Percentiles rank a stretch among this genome's conserved stretches.
These are phyloP conservation scores for Zaprionus africanus DNA, from an alignment of 1,140 invertebrate species.

Conservation along the genomic window DNA sequence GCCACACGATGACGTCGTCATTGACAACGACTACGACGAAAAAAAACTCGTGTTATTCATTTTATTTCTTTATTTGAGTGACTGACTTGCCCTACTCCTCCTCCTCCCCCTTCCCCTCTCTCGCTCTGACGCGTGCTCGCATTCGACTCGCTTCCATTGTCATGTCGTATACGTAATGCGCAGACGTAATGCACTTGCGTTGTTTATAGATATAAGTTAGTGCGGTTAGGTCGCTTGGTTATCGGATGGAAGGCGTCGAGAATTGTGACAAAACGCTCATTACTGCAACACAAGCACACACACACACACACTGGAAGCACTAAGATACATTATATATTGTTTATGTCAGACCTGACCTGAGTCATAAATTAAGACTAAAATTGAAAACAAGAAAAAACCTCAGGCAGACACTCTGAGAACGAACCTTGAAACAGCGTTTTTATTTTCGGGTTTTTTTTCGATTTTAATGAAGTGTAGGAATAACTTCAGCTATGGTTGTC, in stretches of 20 bases:
- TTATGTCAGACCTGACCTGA: conserved; percentile 32
- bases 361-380: conserved; percentile 50
- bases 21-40: conserved; percentile 22
- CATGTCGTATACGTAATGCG: conserved; percentile 34
- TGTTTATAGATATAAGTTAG: conserved; percentile 38
- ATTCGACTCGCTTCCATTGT: conserved; percentile 57
- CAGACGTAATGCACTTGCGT: conserved; percentile 54
- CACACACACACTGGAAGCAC: too few species aligned
- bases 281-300: conserved; percentile 46
- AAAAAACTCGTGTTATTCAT: conserved; percentile 65
- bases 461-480: neutral
- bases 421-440: conserved; percentile 1
- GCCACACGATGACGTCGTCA: conserved; percentile 58
- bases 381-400: conserved; percentile 4
- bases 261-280: conserved; percentile 54
- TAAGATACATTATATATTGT: conserved; percentile 51
- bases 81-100: neutral
- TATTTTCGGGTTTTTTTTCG: neutral
- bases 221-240: conserved; percentile 45
- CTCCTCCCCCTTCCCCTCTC: conserved; percentile 22
- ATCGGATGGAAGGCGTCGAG: conserved; percentile 28
- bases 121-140: conserved; percentile 37
- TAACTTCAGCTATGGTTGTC: neutral
- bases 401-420: neutral
- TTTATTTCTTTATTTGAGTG: conserved; percentile 41